A percentile compares a stretch with the other conserved stretches of the same genome.
Evolutionary conservation across 2,797 vertebrate genomes (phyloP).

Genomic region (Craterocephalus amniculus): DNA sequence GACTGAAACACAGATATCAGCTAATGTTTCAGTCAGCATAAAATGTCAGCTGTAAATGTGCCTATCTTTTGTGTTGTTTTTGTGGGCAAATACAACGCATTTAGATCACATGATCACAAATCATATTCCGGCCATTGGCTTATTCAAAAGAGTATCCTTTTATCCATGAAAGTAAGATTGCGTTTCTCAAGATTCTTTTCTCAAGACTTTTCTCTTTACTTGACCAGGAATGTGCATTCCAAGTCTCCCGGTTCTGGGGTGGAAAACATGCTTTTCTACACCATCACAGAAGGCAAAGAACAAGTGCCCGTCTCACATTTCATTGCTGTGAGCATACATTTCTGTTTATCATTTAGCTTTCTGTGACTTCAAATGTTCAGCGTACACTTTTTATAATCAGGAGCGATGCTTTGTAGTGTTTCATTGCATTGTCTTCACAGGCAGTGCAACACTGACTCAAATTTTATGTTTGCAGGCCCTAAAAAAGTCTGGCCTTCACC

Average conservation of each 20-base stretch:
- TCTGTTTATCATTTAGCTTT: background rate
- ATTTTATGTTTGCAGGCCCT: conserved; percentile 76
- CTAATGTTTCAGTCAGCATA: background rate
- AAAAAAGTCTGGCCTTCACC: conserved; percentile 86
- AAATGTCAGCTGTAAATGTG: rapidly evolving
- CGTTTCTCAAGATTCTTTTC: conserved; percentile 18
- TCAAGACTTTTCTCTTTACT: conserved; percentile 18
- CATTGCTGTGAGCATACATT: conserved; percentile 73
- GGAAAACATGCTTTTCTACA: conserved; percentile 90
- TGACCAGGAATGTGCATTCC: conserved; percentile 51
- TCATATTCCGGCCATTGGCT: background rate
- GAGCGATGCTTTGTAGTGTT: background rate
- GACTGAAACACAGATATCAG: background rate
- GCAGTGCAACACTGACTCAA: background rate
- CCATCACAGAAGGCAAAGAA: conserved; percentile 88
- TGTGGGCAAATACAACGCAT: too few relatives aligned
- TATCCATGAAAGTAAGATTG: background rate
- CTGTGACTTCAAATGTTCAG: background rate
- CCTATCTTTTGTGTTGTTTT: too few relatives aligned
- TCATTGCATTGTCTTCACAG: background rate
- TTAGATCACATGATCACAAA: too few relatives aligned
- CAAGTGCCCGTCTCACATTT: conserved; percentile 87
- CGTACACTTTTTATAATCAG: too few relatives aligned
- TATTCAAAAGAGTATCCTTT: background rate
- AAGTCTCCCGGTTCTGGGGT: conserved; percentile 81